These are phyloP conservation scores for Laspeyria flexula DNA, from an alignment of 2,888 invertebrate genomes.

Conservation along the genomic window DNA sequence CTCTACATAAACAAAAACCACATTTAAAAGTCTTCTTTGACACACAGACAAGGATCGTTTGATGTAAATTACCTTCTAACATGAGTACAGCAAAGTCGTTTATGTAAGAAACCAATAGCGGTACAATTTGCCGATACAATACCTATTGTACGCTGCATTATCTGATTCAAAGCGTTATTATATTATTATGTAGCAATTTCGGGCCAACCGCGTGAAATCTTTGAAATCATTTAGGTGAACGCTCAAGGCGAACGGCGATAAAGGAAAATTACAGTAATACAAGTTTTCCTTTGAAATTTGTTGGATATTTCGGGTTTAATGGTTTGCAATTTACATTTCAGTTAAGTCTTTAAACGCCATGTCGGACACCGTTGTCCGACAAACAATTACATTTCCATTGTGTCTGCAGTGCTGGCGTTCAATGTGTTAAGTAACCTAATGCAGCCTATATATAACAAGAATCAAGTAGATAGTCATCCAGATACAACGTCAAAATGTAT, in stretches of 20 bases:
- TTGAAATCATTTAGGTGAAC: constrained; percentile 46
- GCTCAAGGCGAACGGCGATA: constrained; percentile 20
- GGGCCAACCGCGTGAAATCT: constrained; percentile 39
- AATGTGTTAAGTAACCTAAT: too few relatives aligned
- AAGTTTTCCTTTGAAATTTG: background rate
- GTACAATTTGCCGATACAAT: constrained; percentile 35
- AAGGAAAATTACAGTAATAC: constrained; percentile 15
- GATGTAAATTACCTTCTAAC: constrained; percentile 6
- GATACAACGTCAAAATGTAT: too few relatives aligned
- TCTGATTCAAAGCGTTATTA: constrained; percentile 40
- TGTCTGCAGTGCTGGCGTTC: too few relatives aligned
- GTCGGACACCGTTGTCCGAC: too few relatives aligned
- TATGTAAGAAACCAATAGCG: constrained; percentile 17
- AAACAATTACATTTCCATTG: too few relatives aligned
- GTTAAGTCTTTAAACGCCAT: too few relatives aligned
- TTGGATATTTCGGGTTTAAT: too few relatives aligned
- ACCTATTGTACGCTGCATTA: constrained; percentile 39
- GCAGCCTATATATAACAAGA: too few relatives aligned
- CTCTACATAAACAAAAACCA: too few relatives aligned
- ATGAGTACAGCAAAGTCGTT: background rate
- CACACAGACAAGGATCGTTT: background rate
- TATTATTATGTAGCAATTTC: constrained; percentile 53
- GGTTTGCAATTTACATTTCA: too few relatives aligned
- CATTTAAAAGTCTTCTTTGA: background rate
- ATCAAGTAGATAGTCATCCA: too few relatives aligned